Evolutionary conservation across 2,113 vertebrate genomes (phyloP).

Genomic region (Albula goreensis): DNA sequence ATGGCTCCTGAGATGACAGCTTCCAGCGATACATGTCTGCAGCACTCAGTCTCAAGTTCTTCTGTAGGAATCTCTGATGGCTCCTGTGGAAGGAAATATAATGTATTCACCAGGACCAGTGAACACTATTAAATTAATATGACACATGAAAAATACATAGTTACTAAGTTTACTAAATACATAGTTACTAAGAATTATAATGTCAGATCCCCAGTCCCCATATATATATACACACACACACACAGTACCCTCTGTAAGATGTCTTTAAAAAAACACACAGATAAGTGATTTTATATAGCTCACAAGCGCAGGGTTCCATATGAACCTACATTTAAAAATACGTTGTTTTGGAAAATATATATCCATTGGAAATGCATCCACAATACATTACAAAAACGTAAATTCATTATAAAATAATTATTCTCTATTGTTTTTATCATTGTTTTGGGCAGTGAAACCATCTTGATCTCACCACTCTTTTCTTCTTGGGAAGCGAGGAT

Average conservation of each 20-base stretch:
- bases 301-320: too few species aligned
- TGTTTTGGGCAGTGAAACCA: not conserved
- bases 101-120: not conserved
- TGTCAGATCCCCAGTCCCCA: too few species aligned
- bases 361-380: not conserved
- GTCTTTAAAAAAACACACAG: too few species aligned
- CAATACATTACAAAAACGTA: not conserved
- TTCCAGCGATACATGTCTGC: conserved; percentile 99
- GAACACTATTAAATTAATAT: not conserved
- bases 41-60: conserved; percentile 86
- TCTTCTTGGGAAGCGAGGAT: conserved; percentile 39
- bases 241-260: too few species aligned
- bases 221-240: too few species aligned
- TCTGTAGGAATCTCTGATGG: conserved; percentile 83
- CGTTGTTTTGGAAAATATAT: not conserved
- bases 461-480: not conserved
- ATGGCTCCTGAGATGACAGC: conserved; percentile 93
- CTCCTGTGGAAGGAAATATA: conserved; percentile 66
- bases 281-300: too few species aligned
- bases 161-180: too few species aligned
- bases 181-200: too few species aligned
- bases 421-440: not conserved
- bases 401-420: not conserved
- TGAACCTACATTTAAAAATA: too few species aligned
- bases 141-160: too few species aligned